phyloP scores from a whole-genome alignment of 2,797 vertebrate species.

The Coccyzus lansbergi region DNA sequence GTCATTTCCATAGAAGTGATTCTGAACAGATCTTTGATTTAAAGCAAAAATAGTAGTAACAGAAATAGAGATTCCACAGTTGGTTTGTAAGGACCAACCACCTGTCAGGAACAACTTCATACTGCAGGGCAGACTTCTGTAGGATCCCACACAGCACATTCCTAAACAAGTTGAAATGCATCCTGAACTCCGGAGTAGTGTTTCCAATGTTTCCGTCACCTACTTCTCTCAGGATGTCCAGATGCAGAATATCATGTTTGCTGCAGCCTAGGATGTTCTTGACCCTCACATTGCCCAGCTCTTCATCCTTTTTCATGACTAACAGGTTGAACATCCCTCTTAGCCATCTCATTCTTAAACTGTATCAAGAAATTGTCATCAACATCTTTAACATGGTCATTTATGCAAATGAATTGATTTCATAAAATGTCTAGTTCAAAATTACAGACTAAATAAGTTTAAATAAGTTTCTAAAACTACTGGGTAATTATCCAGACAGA shows the following conservation, averaged over 20 bases:
- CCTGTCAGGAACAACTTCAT: background rate
- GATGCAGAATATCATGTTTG: background rate
- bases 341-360: background rate
- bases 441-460: constrained; percentile 16
- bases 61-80: background rate
- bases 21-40: background rate
- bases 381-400: background rate
- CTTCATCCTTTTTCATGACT: background rate
- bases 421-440: constrained; percentile 10
- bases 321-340: background rate
- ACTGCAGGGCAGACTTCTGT: background rate
- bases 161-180: background rate
- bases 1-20: background rate
- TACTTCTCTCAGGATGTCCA: background rate
- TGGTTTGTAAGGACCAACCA: background rate
- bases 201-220: background rate
- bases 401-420: background rate
- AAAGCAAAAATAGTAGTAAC: background rate
- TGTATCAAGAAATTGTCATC: background rate
- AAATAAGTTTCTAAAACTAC: constrained; percentile 23
- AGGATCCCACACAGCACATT: background rate
- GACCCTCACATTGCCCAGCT: background rate
- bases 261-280: background rate
- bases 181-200: background rate
- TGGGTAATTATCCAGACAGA: constrained; percentile 42